These are phyloP conservation scores for Caenorhabditis auriculariae DNA, from an alignment of 2,888 invertebrate genomes.

Conservation along the genomic window DNA sequence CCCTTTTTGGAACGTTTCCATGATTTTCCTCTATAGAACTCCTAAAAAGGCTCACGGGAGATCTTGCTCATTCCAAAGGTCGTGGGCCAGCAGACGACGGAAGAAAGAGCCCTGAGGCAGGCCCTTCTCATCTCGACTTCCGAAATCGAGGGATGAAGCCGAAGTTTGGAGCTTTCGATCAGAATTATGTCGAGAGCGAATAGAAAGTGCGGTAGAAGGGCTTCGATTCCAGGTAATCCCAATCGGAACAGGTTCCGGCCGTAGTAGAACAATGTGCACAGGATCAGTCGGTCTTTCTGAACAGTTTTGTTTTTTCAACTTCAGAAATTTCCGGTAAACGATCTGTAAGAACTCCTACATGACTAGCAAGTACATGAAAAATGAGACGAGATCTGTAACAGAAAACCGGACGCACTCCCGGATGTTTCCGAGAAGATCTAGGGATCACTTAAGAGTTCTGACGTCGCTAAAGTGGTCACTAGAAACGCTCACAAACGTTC, in stretches of 20 bases:
- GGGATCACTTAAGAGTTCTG: no score
- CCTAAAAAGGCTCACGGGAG: no score
- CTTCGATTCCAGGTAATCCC: slow-evolving; percentile 80
- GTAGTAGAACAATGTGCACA: slow-evolving; percentile 64
- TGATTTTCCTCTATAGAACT: no score
- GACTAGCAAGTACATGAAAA: not conserved
- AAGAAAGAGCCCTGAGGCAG: slow-evolving; percentile 85
- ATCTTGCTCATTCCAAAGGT: slow-evolving; percentile 74
- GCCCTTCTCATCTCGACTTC: slow-evolving; percentile 77
- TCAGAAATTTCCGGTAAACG: not conserved
- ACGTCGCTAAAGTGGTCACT: no score
- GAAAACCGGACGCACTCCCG: no score
- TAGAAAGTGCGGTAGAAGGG: slow-evolving; percentile 85
- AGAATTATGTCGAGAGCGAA: slow-evolving; percentile 86
- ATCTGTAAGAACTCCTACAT: not conserved
- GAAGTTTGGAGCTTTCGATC: slow-evolving; percentile 70
- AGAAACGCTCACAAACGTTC: no score
- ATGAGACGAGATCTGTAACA: not conserved
- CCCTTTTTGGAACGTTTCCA: no score
- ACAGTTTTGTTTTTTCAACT: not conserved
- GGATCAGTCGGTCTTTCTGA: slow-evolving; percentile 56
- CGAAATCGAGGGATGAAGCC: slow-evolving; percentile 61
- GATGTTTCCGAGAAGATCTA: no score
- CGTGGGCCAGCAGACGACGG: slow-evolving; percentile 86
- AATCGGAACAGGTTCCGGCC: slow-evolving; percentile 78